Percentiles rank a stretch among this genome's conserved stretches.
phyloP scores from a whole-genome alignment of 2,888 invertebrate species.

The Diploptera punctata region DNA sequence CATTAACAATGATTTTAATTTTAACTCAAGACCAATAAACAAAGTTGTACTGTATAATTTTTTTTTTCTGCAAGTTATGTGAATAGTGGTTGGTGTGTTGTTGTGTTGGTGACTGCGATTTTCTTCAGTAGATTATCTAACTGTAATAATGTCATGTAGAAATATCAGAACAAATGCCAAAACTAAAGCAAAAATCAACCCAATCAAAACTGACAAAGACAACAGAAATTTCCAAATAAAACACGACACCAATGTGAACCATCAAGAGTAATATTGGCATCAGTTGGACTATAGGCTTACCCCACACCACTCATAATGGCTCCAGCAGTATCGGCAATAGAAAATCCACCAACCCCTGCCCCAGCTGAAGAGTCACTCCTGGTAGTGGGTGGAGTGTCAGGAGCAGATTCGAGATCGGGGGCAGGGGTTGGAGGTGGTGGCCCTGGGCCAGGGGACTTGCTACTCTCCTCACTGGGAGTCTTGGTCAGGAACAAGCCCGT shows the following conservation, averaged over 20 bases:
- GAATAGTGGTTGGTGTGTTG: too few species aligned
- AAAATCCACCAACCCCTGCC: constrained; percentile 23
- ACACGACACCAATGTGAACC: constrained; percentile 9
- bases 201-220: constrained; percentile 6
- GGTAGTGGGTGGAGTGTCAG: background rate
- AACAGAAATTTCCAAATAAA: background rate
- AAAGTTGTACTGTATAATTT: too few species aligned
- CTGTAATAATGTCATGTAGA: background rate
- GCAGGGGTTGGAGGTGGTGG: constrained; percentile 63
- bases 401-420: constrained; percentile 30
- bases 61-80: too few species aligned
- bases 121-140: background rate
- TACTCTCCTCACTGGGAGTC: constrained; percentile 88
- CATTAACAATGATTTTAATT: too few species aligned
- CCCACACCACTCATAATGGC: constrained; percentile 49
- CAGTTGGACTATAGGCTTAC: constrained; percentile 46
- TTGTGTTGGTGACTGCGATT: too few species aligned
- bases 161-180: background rate
- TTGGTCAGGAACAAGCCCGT: constrained; percentile 92
- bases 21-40: too few species aligned
- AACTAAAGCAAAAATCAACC: constrained; percentile 8
- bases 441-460: constrained; percentile 40
- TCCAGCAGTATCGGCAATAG: constrained; percentile 30
- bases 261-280: background rate
- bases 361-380: background rate